Evolutionary conservation across 2,888 invertebrate species (phyloP), one percentile per base, ranked within the genome.

Genomic region (Acleris sparsana): DNA sequence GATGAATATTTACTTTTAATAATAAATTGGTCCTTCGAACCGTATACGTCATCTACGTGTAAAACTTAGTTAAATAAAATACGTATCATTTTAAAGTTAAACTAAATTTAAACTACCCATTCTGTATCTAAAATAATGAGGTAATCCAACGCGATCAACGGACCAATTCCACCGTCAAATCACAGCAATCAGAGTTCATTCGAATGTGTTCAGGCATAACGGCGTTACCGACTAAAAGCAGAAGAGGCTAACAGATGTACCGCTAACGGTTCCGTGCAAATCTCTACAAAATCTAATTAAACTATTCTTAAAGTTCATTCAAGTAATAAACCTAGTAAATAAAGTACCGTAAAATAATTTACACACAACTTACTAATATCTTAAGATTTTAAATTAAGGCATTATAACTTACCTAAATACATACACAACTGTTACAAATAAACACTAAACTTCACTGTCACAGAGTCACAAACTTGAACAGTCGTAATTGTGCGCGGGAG

Each of bases 401-500:
- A n/a, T 17, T n/a, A 6, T 17, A 5, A 53, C 57, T 57, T 57
- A 57, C 57, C 57, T 16, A 44, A 56, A 46, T 43, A 57, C 17
- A 53, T n/a, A 25, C 22, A 46, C 46, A 57, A 57, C 20, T 25
- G 22, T 57, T 22, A 20, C 22, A 57, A 25, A 46, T n/a, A 46
- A 18, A 11, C 57, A 57, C 57, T 57, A 17, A 57, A 57, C 57
- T 57, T 57, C 57, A 57, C 57, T 44, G 57, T 49, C 49, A 49
- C 57, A 55, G 39, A 57, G 57, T 57, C 57, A 57, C 57, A 43
- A 57, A 25, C 57, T 18, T 57, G 33, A 16, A 18, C 20, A 22
- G 53, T 68, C 56, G 65, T 57, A 78, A 77, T 76, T 78, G 78
- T 77, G 75, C 51, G 25, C 44, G 53, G 44, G 60, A 69, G 71